Conservation (phyloP, 2,888 invertebrate genomes). For the Cantharis rufa region DNA sequence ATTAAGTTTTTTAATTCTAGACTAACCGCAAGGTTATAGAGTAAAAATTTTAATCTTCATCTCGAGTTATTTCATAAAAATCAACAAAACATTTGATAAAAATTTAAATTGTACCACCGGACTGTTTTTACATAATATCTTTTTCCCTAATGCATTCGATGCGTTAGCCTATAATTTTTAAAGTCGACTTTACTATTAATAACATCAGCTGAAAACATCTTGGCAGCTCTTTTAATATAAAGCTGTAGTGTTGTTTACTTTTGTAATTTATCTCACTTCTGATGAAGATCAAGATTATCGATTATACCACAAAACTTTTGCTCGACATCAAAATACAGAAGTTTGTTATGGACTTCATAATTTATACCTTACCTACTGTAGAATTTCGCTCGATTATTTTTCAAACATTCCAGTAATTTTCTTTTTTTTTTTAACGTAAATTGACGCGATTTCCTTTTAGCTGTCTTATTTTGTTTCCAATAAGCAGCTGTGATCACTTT, state of each 20-base stretch:
- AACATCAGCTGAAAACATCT: neutral
- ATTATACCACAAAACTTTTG: neutral
- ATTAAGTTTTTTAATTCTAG: conserved; percentile 6
- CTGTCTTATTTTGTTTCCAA: neutral
- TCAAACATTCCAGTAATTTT: neutral
- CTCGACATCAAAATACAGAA: neutral
- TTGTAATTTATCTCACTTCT: neutral
- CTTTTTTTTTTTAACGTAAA: neutral
- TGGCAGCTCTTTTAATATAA: neutral
- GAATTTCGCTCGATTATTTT: neutral
- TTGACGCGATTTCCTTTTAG: neutral
- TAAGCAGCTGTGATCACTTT: neutral
- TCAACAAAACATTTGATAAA: neutral
- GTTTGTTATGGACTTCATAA: neutral
- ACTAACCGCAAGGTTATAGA: conserved; percentile 2
- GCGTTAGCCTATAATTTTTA: neutral
- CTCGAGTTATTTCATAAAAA: neutral
- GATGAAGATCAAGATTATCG: neutral
- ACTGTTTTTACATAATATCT: neutral
- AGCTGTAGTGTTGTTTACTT: neutral
- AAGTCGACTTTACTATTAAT: neutral
- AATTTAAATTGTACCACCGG: neutral
- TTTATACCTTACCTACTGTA: neutral
- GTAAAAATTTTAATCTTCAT: neutral
- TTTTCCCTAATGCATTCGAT: neutral